Evolutionary conservation across 2,113 vertebrate species (phyloP).

Genomic region (Malurus alboscapulatus): DNA sequence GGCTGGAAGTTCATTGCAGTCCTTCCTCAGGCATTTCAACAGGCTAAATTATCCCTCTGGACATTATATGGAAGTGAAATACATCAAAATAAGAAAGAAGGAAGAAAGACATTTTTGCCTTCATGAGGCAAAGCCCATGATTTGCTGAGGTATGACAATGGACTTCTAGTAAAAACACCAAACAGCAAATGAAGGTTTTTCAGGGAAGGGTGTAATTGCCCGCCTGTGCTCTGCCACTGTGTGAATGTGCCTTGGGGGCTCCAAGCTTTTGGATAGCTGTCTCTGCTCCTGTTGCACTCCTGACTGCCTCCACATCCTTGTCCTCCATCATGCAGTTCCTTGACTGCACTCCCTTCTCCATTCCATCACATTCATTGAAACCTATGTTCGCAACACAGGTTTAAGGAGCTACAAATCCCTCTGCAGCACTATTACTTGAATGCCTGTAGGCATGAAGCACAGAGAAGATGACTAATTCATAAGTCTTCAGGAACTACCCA

Average conservation of each 20-base stretch:
- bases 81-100: conserved; percentile 60
- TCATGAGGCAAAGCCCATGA: not conserved
- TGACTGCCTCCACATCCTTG: not conserved
- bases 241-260: not conserved
- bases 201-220: not conserved
- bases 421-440: not conserved
- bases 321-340: not conserved
- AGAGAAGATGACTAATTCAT: not conserved
- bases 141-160: conserved; percentile 36
- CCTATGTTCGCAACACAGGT: fast-evolving
- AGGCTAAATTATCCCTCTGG: conserved; percentile 60
- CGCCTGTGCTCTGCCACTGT: not conserved
- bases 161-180: conserved; percentile 12
- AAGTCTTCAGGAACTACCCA: not conserved
- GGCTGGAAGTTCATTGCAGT: conserved; percentile 49
- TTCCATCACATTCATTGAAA: not conserved
- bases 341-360: not conserved
- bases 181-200: not conserved
- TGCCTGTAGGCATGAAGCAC: not conserved
- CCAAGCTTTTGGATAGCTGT: not conserved
- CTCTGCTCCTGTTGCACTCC: not conserved
- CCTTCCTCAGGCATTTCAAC: conserved; percentile 57
- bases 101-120: conserved; percentile 63
- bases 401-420: not conserved
- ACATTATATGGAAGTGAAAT: conserved; percentile 63